Base-by-base conservation (phyloP, 2,888 invertebrate genomes). In the Phoenoteleia sp. region DNA sequence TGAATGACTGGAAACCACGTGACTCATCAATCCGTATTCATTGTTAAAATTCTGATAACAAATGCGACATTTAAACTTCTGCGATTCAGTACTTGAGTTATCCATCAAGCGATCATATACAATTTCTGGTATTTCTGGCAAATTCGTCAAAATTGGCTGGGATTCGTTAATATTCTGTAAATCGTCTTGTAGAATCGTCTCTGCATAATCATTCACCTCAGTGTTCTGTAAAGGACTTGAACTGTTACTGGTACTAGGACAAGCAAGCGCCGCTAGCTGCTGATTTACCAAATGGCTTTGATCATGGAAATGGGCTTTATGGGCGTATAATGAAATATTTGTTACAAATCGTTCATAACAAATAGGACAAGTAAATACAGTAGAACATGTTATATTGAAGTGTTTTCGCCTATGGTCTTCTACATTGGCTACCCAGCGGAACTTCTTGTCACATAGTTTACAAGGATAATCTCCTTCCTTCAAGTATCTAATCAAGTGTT, bases 391-490 rank as follows among this genome's bases (percentile, higher is more conserved):
- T 3, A 85, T 82, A n/a, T 80, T 80, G 15, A 80, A 82, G 25
- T 82, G 82, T 17, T 85, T 85, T 13, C 85, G 49, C 17, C 76
- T 21, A 17, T 85, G 85, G 19, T 85, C 85, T 42, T 85, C 85
- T 11, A 82, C 67, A 9, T 56, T 58, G 0, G 82, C 79, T 2
- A 80, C 69, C 75, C 71, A 82, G 0, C 64, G 74, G 25, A 82
- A 85, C n/a, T 66, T 66, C n/a, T 85, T 82, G n/a, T 67, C 69
- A 19, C 85, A 85, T 6, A 82, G 17, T 33, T 72, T 75, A 17
- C 85, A 85, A 0, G 58, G 47, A 21, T 82, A 85, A 1, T 67
- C 66, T 0, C 80, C 81, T 23, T 83, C 83, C 13, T 69, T 52
- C 15, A 77, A 7, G 39, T 86, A 86, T 13, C 83, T 56, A 7